These are phyloP conservation scores for Diaphora mendica DNA, from an alignment of 2,888 invertebrate genomes.

Conservation along the genomic window DNA sequence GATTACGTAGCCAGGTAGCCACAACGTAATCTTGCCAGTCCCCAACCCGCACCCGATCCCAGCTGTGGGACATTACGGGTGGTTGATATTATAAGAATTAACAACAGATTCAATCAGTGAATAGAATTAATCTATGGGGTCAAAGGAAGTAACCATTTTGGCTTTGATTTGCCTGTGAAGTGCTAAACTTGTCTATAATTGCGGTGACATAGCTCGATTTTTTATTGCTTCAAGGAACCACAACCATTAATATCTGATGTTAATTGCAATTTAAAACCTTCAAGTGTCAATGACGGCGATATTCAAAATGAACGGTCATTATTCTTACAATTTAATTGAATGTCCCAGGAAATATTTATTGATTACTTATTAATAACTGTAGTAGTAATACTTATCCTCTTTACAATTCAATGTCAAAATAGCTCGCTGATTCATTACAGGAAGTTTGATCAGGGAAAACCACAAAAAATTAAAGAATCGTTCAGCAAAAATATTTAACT, in stretches of 20 bases:
- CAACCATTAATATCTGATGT: not conserved
- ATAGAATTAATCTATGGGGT: not conserved
- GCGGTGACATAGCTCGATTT: not conserved
- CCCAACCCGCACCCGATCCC: no score
- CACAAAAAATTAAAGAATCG: not conserved
- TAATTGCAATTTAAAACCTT: not conserved
- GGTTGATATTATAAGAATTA: not conserved
- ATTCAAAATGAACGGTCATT: not conserved
- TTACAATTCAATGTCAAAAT: not conserved
- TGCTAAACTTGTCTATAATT: not conserved
- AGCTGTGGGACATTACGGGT: no score
- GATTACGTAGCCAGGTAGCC: no score
- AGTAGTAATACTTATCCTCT: slow-evolving; percentile 7
- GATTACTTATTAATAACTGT: slow-evolving; percentile 4
- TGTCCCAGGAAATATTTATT: not conserved
- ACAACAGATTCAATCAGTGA: not conserved
- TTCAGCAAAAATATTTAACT: slow-evolving; percentile 3
- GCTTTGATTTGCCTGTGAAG: not conserved
- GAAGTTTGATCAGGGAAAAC: slow-evolving; percentile 8
- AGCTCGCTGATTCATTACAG: not conserved
- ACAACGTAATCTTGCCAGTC: no score
- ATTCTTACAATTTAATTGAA: not conserved
- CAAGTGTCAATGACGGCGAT: not conserved
- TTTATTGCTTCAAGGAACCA: not conserved
- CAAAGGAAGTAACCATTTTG: not conserved